phyloP scores from a whole-genome alignment of 1,140 invertebrate species.

The Halictus rubicundus region DNA sequence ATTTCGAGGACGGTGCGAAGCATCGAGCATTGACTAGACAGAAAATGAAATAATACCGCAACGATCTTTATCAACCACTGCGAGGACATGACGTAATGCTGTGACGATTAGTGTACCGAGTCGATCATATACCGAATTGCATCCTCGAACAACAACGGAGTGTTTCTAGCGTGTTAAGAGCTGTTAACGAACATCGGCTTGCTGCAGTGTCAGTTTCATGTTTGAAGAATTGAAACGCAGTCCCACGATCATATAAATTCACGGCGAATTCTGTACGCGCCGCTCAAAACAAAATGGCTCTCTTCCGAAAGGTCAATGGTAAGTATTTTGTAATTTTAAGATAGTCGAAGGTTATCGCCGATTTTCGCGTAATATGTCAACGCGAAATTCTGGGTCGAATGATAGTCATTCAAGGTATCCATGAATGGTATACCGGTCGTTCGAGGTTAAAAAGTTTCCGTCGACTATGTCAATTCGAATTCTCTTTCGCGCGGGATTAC shows the following conservation, averaged over 20 bases:
- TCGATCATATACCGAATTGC: constrained; percentile 27
- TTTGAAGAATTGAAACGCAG: background rate
- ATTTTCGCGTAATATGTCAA: background rate
- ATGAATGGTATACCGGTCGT: too few relatives aligned
- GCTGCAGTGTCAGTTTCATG: background rate
- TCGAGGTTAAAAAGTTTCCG: too few relatives aligned
- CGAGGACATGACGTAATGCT: constrained; percentile 41
- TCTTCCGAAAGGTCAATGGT: constrained; percentile 63
- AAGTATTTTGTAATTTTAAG: constrained; percentile 28
- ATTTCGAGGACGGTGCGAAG: background rate
- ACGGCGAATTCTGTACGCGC: background rate
- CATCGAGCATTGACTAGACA: background rate
- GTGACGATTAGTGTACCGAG: background rate
- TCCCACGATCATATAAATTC: constrained; percentile 12
- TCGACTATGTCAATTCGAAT: too few relatives aligned
- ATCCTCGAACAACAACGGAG: background rate
- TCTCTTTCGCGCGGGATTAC: too few relatives aligned
- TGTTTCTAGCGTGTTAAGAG: background rate
- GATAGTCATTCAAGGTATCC: too few relatives aligned
- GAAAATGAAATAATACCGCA: constrained; percentile 5
- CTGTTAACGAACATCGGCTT: background rate
- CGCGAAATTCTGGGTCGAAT: too few relatives aligned
- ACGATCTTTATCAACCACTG: background rate
- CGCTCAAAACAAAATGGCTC: constrained; percentile 46
- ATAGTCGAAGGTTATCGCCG: background rate